A percentile compares a stretch with the other conserved stretches of the same genome.
phyloP scores from a whole-genome alignment of 2,888 invertebrate genomes.

The Drosophila vallismaia region DNA sequence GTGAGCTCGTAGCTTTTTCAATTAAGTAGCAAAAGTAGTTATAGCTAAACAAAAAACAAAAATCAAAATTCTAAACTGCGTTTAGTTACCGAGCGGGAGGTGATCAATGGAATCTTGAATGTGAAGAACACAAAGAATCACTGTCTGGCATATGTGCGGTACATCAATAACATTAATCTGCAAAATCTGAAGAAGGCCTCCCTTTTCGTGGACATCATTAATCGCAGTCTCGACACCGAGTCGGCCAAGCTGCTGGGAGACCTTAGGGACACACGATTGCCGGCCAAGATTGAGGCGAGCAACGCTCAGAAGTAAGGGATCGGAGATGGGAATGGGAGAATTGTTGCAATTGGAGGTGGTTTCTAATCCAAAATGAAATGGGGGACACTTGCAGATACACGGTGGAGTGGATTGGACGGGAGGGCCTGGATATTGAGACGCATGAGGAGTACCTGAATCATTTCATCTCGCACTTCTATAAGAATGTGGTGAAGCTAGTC shows the following conservation, averaged over 20 bases:
- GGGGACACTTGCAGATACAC: constrained; percentile 88
- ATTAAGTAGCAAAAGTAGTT: constrained; percentile 20
- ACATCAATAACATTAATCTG: constrained; percentile 98
- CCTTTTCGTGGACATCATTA: constrained; percentile 97
- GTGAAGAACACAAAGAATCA: constrained; percentile 98
- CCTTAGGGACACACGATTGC: constrained; percentile 94
- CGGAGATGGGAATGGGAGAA: not conserved
- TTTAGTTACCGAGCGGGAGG: constrained; percentile 98
- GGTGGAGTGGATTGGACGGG: constrained; percentile 98
- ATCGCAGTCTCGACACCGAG: constrained; percentile 95
- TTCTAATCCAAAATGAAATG: constrained; percentile 9
- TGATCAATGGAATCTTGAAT: constrained; percentile 96
- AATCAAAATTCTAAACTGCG: constrained; percentile 33
- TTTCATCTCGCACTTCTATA: constrained; percentile 97
- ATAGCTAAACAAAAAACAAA: constrained; percentile 14
- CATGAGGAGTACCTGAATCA: constrained; percentile 97
- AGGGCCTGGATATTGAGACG: constrained; percentile 95
- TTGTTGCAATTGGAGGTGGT: not conserved
- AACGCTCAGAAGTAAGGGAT: constrained; percentile 92
- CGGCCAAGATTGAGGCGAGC: constrained; percentile 93
- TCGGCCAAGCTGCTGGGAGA: constrained; percentile 95
- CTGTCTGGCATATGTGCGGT: constrained; percentile 96
- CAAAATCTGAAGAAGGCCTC: constrained; percentile 97
- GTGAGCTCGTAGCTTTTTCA: constrained; percentile 84
- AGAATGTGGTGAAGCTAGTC: constrained; percentile 95